A percentile compares a stretch with the other conserved stretches of the same genome.
Conservation (phyloP, 2,888 invertebrate species). For the Oscheius sp. region DNA sequence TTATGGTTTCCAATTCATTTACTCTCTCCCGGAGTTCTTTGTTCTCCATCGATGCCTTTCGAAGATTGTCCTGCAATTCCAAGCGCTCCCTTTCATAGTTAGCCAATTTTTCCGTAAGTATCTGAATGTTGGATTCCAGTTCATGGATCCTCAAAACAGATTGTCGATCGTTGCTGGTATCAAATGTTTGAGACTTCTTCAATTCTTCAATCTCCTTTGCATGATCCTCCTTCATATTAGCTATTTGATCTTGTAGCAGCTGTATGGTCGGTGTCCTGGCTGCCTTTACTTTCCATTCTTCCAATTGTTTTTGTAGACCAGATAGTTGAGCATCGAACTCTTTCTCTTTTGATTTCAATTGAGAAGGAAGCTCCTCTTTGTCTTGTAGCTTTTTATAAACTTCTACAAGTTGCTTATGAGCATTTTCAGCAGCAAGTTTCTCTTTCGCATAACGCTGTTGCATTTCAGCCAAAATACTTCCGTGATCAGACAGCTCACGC, state of each 20-base stretch:
- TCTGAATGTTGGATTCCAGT: constrained; percentile 27
- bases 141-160: constrained; percentile 12
- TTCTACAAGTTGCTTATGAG: constrained; percentile 76
- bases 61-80: constrained; percentile 37
- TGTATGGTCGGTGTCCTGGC: constrained; percentile 76
- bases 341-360: constrained; percentile 72
- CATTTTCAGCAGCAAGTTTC: constrained; percentile 80
- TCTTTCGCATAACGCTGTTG: constrained; percentile 82
- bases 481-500: constrained; percentile 82
- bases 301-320: constrained; percentile 23
- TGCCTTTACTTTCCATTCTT: constrained; percentile 71
- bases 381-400: constrained; percentile 54
- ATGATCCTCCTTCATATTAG: constrained; percentile 49
- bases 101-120: constrained; percentile 42
- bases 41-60: too few relatives aligned
- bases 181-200: constrained; percentile 4
- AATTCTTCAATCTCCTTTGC: constrained; percentile 10
- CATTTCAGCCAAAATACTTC: constrained; percentile 82
- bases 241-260: constrained; percentile 52
- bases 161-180: not conserved
- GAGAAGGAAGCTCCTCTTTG: constrained; percentile 42
- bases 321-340: constrained; percentile 68
- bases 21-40: constrained; percentile 21
- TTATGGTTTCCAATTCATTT: constrained; percentile 3
- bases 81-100: constrained; percentile 42